phyloP scores from a whole-genome alignment of 2,113 vertebrate species.

The Genyomyrus donnyi region DNA sequence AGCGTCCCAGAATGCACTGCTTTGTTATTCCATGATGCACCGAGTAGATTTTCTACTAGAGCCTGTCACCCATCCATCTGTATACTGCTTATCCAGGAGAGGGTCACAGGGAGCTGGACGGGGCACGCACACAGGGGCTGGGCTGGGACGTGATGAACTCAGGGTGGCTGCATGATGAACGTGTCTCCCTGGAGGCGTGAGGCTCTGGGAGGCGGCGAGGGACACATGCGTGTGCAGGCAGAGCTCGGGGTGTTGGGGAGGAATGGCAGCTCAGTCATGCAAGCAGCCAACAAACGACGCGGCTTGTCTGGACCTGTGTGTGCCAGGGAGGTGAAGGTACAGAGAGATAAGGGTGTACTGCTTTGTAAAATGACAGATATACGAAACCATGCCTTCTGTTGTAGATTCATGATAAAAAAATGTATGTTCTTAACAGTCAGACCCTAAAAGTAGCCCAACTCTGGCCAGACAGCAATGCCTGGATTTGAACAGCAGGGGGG shows the following conservation, averaged over 20 bases:
- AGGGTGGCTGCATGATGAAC: neutral
- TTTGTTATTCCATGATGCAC: neutral
- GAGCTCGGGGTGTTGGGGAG: conserved; percentile 51
- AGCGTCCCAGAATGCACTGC: neutral
- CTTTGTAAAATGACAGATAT: neutral
- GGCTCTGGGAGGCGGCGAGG: conserved; percentile 39
- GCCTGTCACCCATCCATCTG: neutral
- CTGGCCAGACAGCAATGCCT: neutral
- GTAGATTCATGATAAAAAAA: neutral
- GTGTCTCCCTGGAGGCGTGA: conserved; percentile 41
- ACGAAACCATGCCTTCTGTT: neutral
- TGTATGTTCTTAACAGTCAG: neutral
- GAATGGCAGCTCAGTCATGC: conserved; percentile 63
- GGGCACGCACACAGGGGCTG: neutral
- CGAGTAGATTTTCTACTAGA: neutral
- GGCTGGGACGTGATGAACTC: neutral
- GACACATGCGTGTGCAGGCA: conserved; percentile 49
- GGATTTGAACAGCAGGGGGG: neutral
- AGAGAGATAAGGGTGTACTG: neutral
- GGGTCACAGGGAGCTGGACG: neutral
- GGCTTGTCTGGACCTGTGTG: conserved; percentile 65
- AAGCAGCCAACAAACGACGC: conserved; percentile 84
- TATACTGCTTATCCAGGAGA: neutral
- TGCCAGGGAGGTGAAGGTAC: conserved; percentile 60
- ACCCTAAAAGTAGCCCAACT: neutral